Conservation (phyloP, 1,140 invertebrate species). For the silkworm (Bombyx mori) region ASM3026992v2 NC_085117.1:18582501-18583000, state of each 20-base stretch:
- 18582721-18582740: slow-evolving; percentile 67
- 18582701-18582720: slow-evolving; percentile 66
- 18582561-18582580: too few relatives aligned
- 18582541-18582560: too few relatives aligned
- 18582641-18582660: slow-evolving; percentile 26
- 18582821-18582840: slow-evolving; percentile 64
- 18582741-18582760: slow-evolving; percentile 64
- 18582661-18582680: slow-evolving; percentile 54
- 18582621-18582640: slow-evolving; percentile 54
- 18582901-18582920: slow-evolving; percentile 47
- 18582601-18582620: slow-evolving; percentile 65
- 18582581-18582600: slow-evolving; percentile 63
- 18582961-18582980: slow-evolving; percentile 66
- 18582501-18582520: too few relatives aligned
- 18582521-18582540: too few relatives aligned
- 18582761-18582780: slow-evolving; percentile 63
- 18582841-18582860: slow-evolving; percentile 68
- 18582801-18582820: slow-evolving; percentile 68
- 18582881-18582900: slow-evolving; percentile 32
- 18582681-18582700: slow-evolving; percentile 62
- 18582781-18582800: slow-evolving; percentile 64
- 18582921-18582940: slow-evolving; percentile 69
- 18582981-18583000: slow-evolving; percentile 67
- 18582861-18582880: slow-evolving; percentile 60
- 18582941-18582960: slow-evolving; percentile 69